Evolutionary conservation across 1,140 invertebrate genomes (phyloP), one percentile per base, ranked within the genome.

Genomic region (Lysiphlebus fabarum): DNA sequence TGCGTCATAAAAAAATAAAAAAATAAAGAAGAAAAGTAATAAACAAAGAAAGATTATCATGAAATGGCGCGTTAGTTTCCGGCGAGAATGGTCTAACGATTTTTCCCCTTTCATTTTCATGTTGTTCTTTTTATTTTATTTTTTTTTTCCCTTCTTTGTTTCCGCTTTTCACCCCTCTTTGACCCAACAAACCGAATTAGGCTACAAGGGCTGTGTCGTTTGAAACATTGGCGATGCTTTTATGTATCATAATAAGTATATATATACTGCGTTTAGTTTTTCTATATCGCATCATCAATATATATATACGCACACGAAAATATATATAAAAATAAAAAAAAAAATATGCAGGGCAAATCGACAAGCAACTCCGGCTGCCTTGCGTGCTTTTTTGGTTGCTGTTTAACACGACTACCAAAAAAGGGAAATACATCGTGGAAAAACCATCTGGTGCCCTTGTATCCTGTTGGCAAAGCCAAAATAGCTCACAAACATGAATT

Each of bases 61-160:
- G 38, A 54, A 59, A 59, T 59, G 58, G 58, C 58, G 58, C 51
- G 45, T 40, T 43, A 59, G 54, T 51, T 59, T 59, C 58, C 51
- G 58, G 37, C 50, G 37, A 12, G 43, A 14, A 33, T 42, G 37
- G n/a, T 43, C 48, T 59, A 59, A 59, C 51, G 58, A 59, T 59
- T 54, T 54, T 43, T 38, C 58, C 50, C 53, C 53, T 55, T 53
- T 45, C 14, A 3, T 33, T 45, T 44, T 55, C 42, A 26, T 33
- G 41, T 42, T 55, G 45, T 55, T 44, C 7, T 11, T 14, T 14
- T n/a, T n/a, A n/a, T n/a, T n/a, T n/a, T 38, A 36, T 45, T 43
- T 40, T 49, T 49, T 48, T 40, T 49, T 53, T 12, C 36, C 40
- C 43, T 36, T 10, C 36, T 45, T 37, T 12, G 36, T 51, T 51